Evolutionary conservation across 1,140 invertebrate genomes (phyloP).

Genomic region (Thereuonema tuberculata): DNA sequence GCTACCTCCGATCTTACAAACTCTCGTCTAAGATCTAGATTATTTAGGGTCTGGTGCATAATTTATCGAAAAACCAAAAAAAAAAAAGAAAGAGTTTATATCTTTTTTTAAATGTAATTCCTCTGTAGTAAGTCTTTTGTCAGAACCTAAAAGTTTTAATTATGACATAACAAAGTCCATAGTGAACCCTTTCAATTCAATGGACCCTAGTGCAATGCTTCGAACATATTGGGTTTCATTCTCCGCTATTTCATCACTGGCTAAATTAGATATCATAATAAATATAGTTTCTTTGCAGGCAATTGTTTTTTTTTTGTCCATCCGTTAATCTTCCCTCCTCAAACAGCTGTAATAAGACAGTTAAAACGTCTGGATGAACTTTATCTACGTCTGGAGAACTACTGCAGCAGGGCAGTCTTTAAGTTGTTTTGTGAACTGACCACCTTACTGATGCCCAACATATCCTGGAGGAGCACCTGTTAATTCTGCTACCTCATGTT

Average conservation of each 20-base stretch:
- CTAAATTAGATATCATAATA: slow-evolving; percentile 91
- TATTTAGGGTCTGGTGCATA: too few relatives aligned
- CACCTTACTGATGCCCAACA: slow-evolving; percentile 84
- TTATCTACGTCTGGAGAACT: slow-evolving; percentile 90
- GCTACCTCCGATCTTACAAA: too few relatives aligned
- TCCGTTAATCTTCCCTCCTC: slow-evolving; percentile 86
- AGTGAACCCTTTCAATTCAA: too few relatives aligned
- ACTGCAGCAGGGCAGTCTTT: slow-evolving; percentile 69
- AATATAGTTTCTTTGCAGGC: slow-evolving; percentile 89
- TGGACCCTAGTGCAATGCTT: too few relatives aligned
- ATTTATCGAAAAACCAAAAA: too few relatives aligned
- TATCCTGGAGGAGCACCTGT: slow-evolving; percentile 91
- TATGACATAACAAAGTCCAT: too few relatives aligned
- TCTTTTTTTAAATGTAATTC: too few relatives aligned
- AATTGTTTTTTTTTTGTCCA: slow-evolving; percentile 79
- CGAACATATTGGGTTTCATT: slow-evolving; percentile 66
- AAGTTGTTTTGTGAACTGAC: slow-evolving; percentile 73
- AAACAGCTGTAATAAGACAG: slow-evolving; percentile 80
- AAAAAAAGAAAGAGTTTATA: too few relatives aligned
- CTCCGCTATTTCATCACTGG: slow-evolving; percentile 76
- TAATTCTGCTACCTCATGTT: slow-evolving; percentile 67
- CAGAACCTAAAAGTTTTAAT: too few relatives aligned
- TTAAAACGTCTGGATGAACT: slow-evolving; percentile 86
- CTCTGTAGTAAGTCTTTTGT: too few relatives aligned
- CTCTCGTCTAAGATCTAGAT: too few relatives aligned